These are phyloP conservation scores for Zeugodacus cucurbitae DNA, from an alignment of 1,140 invertebrate genomes.

Conservation along the genomic window DNA sequence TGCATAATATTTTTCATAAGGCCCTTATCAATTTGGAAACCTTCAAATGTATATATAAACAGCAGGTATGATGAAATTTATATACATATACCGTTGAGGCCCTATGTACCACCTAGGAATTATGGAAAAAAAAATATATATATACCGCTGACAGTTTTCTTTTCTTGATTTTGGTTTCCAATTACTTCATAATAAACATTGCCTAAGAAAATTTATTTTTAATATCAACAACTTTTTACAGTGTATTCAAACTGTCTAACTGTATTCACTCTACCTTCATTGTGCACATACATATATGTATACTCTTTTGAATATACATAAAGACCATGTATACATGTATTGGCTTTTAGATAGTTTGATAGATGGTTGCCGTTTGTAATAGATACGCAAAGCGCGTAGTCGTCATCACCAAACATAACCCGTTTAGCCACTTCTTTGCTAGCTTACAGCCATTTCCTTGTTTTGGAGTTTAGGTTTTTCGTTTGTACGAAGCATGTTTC, in stretches of 20 bases:
- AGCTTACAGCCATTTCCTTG: not conserved
- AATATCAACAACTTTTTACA: not conserved
- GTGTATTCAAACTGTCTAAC: not conserved
- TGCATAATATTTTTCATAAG: not conserved
- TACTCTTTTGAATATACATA: not conserved
- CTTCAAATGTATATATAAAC: not conserved
- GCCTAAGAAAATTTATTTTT: not conserved
- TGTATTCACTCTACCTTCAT: not conserved
- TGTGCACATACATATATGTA: not conserved
- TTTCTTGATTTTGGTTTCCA: not conserved
- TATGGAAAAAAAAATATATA: too few relatives aligned
- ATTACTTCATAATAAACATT: not conserved
- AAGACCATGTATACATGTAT: not conserved
- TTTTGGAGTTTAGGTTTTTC: not conserved
- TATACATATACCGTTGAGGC: too few relatives aligned
- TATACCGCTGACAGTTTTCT: too few relatives aligned
- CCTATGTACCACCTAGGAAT: too few relatives aligned
- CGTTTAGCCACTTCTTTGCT: slow-evolving; percentile 16
- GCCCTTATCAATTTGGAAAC: not conserved
- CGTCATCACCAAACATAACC: slow-evolving; percentile 5
- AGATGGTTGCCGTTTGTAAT: not conserved
- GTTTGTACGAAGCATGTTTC: not conserved
- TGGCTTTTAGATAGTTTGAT: not conserved
- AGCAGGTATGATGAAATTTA: not conserved
- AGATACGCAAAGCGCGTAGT: slow-evolving; percentile 15